These are phyloP conservation scores for Pavo muticus DNA, from an alignment of 2,113 vertebrate species.

Conservation along the genomic window DNA sequence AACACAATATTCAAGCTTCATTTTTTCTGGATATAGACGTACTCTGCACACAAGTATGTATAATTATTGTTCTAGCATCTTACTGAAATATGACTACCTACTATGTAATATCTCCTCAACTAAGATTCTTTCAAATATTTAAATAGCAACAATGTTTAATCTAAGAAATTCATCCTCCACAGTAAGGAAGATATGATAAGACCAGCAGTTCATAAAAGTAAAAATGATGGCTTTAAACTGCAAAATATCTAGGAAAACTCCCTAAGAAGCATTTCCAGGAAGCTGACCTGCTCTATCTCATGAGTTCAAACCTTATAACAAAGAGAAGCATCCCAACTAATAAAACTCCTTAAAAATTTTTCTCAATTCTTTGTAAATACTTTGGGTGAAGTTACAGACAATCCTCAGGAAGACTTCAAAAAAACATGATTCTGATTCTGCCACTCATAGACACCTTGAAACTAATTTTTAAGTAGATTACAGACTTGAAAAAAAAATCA, in stretches of 20 bases:
- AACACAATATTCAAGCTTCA: not conserved
- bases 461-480: not conserved
- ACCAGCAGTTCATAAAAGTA: not conserved
- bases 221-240: not conserved
- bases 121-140: not conserved
- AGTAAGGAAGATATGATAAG: not conserved
- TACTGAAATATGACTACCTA: not conserved
- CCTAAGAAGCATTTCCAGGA: not conserved
- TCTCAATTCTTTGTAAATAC: not conserved
- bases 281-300: not conserved
- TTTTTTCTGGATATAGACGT: not conserved
- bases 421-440: not conserved
- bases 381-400: not conserved
- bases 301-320: not conserved
- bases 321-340: not conserved
- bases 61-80: not conserved
- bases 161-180: not conserved
- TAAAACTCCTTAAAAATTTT: not conserved
- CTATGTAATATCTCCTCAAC: not conserved
- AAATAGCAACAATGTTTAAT: not conserved
- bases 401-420: not conserved
- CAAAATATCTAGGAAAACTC: not conserved
- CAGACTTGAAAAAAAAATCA: not conserved
- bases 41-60: not conserved
- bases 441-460: not conserved